Evolutionary conservation across 1,140 invertebrate genomes (phyloP), one percentile per base, ranked within the genome.

Genomic region (Drosophila varians): DNA sequence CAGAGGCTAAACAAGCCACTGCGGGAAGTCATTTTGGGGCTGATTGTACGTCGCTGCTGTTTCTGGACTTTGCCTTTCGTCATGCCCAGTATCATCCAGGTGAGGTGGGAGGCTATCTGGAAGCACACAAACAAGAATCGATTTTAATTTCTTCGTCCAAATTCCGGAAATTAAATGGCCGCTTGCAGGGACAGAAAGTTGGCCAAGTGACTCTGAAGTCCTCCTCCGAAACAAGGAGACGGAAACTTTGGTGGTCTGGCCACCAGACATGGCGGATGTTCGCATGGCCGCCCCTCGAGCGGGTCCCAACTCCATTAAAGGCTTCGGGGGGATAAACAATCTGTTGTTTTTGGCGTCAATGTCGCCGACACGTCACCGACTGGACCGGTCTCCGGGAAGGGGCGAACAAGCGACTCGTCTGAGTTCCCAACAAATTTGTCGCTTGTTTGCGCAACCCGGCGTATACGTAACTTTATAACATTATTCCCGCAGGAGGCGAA

Each of bases 401-500:
- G 38, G 25, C 38, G 19, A 58, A 69, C 68, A 86, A 52, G 49
- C 14, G 60, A 40, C 48, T 31, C 21, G 62, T 55, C 60, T 55
- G 56, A 52, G 21, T 62, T 72, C 36, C 51, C 72, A 87, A 87
- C 80, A 87, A 84, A 86, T 86, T 87, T 76, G 76, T 74, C 62
- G 66, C 82, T 80, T 77, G 82, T 77, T 86, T 69, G 58, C 66
- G 21, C 49, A 77, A 74, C 60, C 66, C 58, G 82, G 48, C 77
- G 82, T 87, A 87, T 77, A 87, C 69, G 83, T 77, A 77, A 87
- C 77, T 40, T 68, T 55, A 51, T 74, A 66, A 47, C 54, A 72
- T 55, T 18, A 72, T 66, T 52, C 28, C 7, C 8, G 34, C 19
- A 7, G 7, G 31, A 16, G 4, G 8, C 26, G 21, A 12, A n/a